These are phyloP conservation scores for Petrophora chlorosata DNA, from an alignment of 2,888 invertebrate genomes.

Conservation along the genomic window DNA sequence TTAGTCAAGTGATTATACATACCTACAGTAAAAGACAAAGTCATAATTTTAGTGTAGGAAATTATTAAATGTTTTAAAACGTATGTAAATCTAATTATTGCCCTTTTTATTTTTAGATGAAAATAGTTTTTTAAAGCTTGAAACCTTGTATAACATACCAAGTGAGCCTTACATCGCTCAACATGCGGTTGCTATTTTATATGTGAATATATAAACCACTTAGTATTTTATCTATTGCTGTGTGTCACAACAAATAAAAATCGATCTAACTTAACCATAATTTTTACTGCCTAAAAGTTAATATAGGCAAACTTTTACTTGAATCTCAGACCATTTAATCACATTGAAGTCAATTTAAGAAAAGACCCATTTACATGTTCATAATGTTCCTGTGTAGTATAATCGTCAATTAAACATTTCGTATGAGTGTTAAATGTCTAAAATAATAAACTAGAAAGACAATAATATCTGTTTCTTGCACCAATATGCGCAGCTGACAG, in stretches of 20 bases:
- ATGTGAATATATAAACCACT: conserved; percentile 8
- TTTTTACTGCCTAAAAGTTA: conserved; percentile 3
- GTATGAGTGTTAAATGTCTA: conserved; percentile 15
- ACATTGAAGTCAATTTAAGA: conserved; percentile 21
- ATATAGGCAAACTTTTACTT: conserved; percentile 1
- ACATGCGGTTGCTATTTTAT: conserved; percentile 28
- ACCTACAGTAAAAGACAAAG: conserved; percentile 32
- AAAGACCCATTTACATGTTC: conserved; percentile 17
- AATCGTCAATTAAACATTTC: conserved; percentile 23
- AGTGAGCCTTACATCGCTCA: conserved; percentile 34
- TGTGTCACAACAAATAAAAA: background rate
- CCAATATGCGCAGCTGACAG: background rate
- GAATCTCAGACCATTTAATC: conserved; percentile 13
- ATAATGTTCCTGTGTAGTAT: conserved; percentile 23
- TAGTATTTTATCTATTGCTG: conserved; percentile 15
- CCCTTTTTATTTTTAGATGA: conserved; percentile 33
- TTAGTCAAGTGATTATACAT: conserved; percentile 24
- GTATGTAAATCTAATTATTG: conserved; percentile 14
- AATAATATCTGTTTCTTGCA: conserved; percentile 14
- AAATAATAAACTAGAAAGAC: conserved; percentile 19
- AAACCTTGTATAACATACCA: conserved; percentile 10
- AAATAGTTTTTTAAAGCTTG: conserved; percentile 31
- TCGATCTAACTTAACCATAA: conserved; percentile 5
- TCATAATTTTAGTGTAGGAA: conserved; percentile 31
- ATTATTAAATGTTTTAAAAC: conserved; percentile 29